Evolutionary conservation across 2,113 vertebrate genomes (phyloP), one percentile per base, ranked within the genome.

Genomic region (Thalassarche chlororhynchos): DNA sequence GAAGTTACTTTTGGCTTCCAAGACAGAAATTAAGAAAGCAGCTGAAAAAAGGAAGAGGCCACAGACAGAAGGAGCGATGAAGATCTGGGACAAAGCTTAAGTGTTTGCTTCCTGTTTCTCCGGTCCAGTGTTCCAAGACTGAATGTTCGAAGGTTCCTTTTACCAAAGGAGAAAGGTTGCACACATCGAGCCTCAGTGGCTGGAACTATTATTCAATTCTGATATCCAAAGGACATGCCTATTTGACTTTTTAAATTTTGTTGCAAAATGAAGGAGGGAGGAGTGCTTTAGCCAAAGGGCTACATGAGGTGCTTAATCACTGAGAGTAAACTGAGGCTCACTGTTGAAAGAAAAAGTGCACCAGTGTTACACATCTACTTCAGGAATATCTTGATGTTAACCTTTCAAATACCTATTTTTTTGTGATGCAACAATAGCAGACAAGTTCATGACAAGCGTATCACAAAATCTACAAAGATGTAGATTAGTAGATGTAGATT

Each of bases 11-110:
- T 49, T 65, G 62, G 77, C 70, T 95, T 96, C 84, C 84, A 95
- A 87, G 74, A 68, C 58, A 92, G 61, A 95, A 91, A 93, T 89
- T 71, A 84, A 80, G 74, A 93, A 94, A 85, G 65, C 62, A 95
- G 89, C 12, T 80, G 49, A 94, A 94, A 94, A 93, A 95, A 70
- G 84, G 87, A 95, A 95, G 89, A 93, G 2, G 28, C 66, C 77
- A 87, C 40, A 82, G 58, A 68, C 44, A 87, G 66, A 95, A 89
- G 84, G 14, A 85, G 91, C 81, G 80, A 40, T 32, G 55, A 60
- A 76, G 87, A 91, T 84, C 68, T 87, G 82, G 81, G 54, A 94
- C 78, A 91, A 80, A 64, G 46, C 79, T 79, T n/a, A 94, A 91
- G 74, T 17, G 32, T 57, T 83, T 58, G 61, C 49, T 83, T 97